phyloP scores from a whole-genome alignment of 2,113 vertebrate species.

The Marmota monax region DNA sequence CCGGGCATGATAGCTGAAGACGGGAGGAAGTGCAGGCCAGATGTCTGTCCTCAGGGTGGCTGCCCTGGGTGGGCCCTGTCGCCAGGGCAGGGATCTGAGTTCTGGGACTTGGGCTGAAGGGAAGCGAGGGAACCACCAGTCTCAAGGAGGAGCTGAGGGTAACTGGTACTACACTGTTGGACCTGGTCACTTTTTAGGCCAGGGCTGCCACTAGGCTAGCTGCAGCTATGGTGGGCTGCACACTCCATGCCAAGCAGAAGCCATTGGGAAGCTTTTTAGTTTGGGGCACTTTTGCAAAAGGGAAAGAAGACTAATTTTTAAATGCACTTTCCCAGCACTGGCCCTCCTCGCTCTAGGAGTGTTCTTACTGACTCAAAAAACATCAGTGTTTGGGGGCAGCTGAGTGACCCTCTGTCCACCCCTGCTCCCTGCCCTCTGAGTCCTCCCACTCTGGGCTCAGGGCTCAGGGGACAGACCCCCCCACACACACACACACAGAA shows the following conservation, averaged over 20 bases:
- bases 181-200: too few relatives aligned
- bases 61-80: too few relatives aligned
- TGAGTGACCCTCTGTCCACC: neutral
- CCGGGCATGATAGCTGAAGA: neutral
- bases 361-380: neutral
- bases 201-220: fast-evolving
- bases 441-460: neutral
- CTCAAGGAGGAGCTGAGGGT: neutral
- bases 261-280: neutral
- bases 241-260: neutral
- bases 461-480: neutral
- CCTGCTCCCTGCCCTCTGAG: neutral
- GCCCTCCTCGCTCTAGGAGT: neutral
- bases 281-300: neutral
- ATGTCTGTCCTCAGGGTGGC: neutral
- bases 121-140: neutral
- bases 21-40: neutral
- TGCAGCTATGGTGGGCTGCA: fast-evolving
- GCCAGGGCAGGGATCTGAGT: neutral
- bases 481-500: too few relatives aligned
- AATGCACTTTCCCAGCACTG: too few relatives aligned
- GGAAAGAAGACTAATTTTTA: neutral
- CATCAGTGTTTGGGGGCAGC: neutral
- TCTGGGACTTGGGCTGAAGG: neutral
- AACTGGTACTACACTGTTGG: fast-evolving